Evolutionary conservation across 1,140 invertebrate genomes (phyloP).

Genomic region (Akabosia matsudoensis): DNA sequence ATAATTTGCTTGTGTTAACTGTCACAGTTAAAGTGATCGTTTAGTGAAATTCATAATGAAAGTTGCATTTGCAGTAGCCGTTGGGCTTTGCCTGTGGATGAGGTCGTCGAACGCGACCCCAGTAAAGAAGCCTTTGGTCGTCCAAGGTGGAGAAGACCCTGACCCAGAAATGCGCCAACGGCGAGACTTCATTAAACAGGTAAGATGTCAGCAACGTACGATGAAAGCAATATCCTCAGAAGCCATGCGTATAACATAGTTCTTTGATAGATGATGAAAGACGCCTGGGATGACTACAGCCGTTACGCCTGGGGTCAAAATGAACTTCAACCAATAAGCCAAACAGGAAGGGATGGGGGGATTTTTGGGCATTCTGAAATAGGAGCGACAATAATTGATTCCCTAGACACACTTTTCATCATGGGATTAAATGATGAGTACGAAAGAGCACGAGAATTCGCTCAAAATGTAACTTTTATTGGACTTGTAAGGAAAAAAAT

Average conservation of each 20-base stretch:
- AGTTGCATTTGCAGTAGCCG: too few relatives aligned
- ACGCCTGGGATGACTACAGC: conserved; percentile 93
- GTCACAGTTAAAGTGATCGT: too few relatives aligned
- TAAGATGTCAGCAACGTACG: too few relatives aligned
- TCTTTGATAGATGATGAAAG: conserved; percentile 96
- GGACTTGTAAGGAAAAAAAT: conserved; percentile 62
- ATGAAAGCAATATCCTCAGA: too few relatives aligned
- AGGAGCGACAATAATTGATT: conserved; percentile 95
- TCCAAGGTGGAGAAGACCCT: conserved; percentile 58
- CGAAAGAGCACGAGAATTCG: conserved; percentile 87
- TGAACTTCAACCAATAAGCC: conserved; percentile 89
- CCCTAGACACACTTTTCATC: conserved; percentile 92
- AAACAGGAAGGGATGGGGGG: conserved; percentile 72
- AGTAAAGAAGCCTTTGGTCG: conserved; percentile 37
- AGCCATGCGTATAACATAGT: too few relatives aligned
- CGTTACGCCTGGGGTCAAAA: conserved; percentile 97
- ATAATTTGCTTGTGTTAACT: too few relatives aligned
- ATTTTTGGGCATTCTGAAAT: conserved; percentile 85
- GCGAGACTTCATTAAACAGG: conserved; percentile 73
- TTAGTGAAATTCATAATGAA: too few relatives aligned
- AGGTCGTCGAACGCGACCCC: too few relatives aligned
- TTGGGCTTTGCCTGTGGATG: too few relatives aligned
- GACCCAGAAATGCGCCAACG: conserved; percentile 61
- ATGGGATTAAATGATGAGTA: conserved; percentile 95
- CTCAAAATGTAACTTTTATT: conserved; percentile 80